Conservation (phyloP, 2,797 vertebrate genomes). For the Sebastes baramenuke region DNA sequence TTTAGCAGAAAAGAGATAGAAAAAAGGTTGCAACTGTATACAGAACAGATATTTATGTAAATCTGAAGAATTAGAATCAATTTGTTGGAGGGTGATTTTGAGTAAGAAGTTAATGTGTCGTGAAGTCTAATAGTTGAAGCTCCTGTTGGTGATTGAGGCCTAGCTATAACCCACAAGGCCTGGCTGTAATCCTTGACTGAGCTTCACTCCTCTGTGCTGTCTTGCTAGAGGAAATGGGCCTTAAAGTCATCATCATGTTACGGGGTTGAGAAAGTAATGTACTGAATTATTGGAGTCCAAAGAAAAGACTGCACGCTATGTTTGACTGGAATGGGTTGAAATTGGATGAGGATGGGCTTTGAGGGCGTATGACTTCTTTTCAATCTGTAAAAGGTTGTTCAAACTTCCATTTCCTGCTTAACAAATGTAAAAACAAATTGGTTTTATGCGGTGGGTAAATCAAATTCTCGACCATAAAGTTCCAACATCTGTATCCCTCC, state of each 20-base stretch:
- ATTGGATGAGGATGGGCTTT: not conserved
- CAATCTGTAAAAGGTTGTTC: not conserved
- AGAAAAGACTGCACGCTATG: not conserved
- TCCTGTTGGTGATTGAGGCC: not conserved
- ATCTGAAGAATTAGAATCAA: not conserved
- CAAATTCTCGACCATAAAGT: constrained; percentile 1
- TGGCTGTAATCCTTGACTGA: not conserved
- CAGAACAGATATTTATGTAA: fast-evolving
- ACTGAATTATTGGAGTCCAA: not conserved
- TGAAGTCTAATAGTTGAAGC: not conserved
- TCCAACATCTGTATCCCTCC: constrained; percentile 41
- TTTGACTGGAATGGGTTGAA: not conserved
- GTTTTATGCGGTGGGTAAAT: constrained; percentile 31
- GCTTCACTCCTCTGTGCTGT: not conserved
- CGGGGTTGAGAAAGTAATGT: not conserved
- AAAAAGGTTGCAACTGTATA: not conserved
- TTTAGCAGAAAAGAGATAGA: not conserved
- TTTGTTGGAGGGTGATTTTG: not conserved
- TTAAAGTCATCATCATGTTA: not conserved
- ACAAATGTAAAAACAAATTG: constrained; percentile 10
- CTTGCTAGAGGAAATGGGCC: not conserved
- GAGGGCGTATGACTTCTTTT: not conserved
- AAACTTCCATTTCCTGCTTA: constrained; percentile 24
- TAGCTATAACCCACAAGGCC: not conserved
- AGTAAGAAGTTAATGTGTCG: not conserved